A percentile compares a stretch with the other conserved stretches of the same genome.
Evolutionary conservation across 92 coral and sea anemone species (phyloP).

Genomic region (Parazoanthus darwini): DNA sequence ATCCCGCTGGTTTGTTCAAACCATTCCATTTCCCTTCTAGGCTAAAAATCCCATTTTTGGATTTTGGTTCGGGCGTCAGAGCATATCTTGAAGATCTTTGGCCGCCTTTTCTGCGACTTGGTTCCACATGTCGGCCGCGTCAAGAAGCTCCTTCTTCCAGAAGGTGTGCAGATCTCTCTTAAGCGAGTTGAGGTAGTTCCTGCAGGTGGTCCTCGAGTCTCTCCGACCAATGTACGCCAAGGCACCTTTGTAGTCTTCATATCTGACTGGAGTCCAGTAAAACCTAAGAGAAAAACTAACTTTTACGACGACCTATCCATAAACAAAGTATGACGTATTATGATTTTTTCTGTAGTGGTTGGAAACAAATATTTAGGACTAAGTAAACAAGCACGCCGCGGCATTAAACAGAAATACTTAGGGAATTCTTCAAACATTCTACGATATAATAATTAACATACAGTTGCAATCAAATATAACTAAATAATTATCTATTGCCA

Average conservation of each 20-base stretch:
- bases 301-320: neutral
- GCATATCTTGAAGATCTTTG: neutral
- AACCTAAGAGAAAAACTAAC: neutral
- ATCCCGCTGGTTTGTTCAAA: too few species aligned
- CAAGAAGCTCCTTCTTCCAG: neutral
- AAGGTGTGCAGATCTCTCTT: neutral
- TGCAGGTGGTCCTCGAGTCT: neutral
- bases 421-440: too few species aligned
- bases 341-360: neutral
- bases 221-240: neutral
- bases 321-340: neutral
- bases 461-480: too few species aligned
- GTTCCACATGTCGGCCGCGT: slow-evolving; percentile 6
- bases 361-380: neutral
- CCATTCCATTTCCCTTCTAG: too few species aligned
- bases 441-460: too few species aligned
- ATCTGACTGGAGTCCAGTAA: neutral
- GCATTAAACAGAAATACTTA: too few species aligned
- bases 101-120: slow-evolving; percentile 3
- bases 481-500: too few species aligned
- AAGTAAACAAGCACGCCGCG: neutral
- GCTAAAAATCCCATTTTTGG: neutral
- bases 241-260: neutral
- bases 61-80: neutral
- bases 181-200: neutral